Percentiles rank a stretch among this genome's conserved stretches.
Conservation (phyloP, 2,797 vertebrate species). For the Sternotherus odoratus region DNA sequence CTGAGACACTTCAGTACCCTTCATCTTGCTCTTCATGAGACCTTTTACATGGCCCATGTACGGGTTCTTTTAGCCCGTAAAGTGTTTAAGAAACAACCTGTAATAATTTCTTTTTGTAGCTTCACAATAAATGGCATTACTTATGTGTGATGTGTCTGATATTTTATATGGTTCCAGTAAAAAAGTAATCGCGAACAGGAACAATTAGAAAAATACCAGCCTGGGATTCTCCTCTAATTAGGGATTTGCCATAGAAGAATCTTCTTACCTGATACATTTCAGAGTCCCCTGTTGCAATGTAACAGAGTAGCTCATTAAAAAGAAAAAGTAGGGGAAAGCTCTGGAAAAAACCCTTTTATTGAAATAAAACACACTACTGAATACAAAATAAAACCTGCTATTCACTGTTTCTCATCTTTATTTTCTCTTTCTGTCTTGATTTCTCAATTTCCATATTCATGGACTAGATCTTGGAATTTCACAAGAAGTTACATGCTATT, state of each 20-base stretch:
- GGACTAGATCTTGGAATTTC: background rate
- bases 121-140: slow-evolving; percentile 75
- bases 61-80: slow-evolving; percentile 36
- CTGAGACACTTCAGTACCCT: background rate
- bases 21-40: slow-evolving; percentile 33
- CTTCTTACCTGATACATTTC: background rate
- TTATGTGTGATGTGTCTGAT: slow-evolving; percentile 29
- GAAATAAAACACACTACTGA: background rate
- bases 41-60: slow-evolving; percentile 26
- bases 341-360: background rate
- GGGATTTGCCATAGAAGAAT: background rate
- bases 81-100: slow-evolving; percentile 59
- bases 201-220: background rate
- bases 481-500: background rate
- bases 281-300: background rate
- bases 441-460: background rate
- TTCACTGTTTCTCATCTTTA: background rate
- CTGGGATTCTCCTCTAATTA: background rate
- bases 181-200: rapidly evolving
- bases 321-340: rapidly evolving
- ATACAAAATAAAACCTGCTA: background rate
- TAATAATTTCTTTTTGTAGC: slow-evolving; percentile 44
- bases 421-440: background rate
- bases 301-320: background rate
- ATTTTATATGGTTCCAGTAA: background rate